Evolutionary conservation across 2,797 vertebrate species (phyloP).

Genomic region (Melanotaenia maccullochi): DNA sequence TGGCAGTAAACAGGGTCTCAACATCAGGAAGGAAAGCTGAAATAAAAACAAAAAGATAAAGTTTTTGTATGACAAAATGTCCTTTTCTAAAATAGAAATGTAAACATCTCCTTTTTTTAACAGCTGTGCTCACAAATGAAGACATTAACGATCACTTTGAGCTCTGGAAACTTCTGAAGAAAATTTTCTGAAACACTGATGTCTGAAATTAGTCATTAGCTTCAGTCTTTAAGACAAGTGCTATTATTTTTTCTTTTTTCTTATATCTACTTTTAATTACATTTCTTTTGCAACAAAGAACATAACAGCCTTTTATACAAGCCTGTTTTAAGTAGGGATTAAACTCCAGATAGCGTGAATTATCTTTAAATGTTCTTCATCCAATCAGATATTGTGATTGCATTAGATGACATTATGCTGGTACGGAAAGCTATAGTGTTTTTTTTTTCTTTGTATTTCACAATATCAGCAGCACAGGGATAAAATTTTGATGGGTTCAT

Average conservation of each 20-base stretch:
- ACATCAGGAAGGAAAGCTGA: background rate
- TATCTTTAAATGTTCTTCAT: background rate
- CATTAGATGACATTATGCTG: background rate
- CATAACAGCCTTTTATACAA: background rate
- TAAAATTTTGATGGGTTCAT: too few species aligned
- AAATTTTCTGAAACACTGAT: background rate
- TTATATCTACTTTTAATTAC: background rate
- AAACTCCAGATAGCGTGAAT: background rate
- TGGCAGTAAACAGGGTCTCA: background rate
- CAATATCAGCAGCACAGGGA: background rate
- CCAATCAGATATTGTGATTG: background rate
- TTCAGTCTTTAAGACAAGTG: background rate
- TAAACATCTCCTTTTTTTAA: too few species aligned
- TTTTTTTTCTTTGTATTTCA: background rate
- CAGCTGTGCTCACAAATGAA: background rate
- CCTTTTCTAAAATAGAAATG: too few species aligned
- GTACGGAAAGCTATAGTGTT: background rate
- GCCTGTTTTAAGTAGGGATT: background rate
- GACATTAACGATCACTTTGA: slow-evolving; percentile 6
- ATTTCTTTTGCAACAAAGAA: background rate
- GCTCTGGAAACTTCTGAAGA: background rate
- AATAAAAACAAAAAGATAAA: slow-evolving; percentile 1
- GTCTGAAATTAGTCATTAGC: background rate
- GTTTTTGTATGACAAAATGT: background rate
- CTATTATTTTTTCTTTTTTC: background rate